These are phyloP conservation scores for Rhorus exstirpatorius DNA, from an alignment of 2,888 invertebrate species.

Conservation along the genomic window DNA sequence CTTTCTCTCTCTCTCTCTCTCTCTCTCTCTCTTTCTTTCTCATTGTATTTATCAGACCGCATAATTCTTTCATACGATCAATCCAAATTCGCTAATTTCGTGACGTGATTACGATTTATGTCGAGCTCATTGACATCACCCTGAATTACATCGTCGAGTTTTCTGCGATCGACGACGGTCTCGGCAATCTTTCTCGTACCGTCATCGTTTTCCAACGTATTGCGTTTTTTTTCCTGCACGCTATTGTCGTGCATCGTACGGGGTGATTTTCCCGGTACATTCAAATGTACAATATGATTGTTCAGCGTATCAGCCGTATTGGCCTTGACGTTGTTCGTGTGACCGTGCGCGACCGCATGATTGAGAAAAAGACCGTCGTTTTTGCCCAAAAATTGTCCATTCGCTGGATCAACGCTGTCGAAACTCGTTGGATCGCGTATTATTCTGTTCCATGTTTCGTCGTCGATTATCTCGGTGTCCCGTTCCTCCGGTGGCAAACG, in stretches of 20 bases:
- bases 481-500: conserved; percentile 82
- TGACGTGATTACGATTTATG: conserved; percentile 77
- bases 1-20: conserved; percentile 62
- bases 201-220: conserved; percentile 23
- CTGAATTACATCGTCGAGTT: conserved; percentile 78
- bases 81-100: conserved; percentile 77
- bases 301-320: conserved; percentile 74
- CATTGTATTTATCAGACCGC: neutral
- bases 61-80: too few relatives aligned
- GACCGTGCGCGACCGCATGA: conserved; percentile 81
- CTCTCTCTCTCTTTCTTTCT: conserved; percentile 68
- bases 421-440: conserved; percentile 69
- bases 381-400: conserved; percentile 78
- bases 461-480: conserved; percentile 81
- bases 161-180: conserved; percentile 70
- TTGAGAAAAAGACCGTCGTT: conserved; percentile 80
- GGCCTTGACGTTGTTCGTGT: conserved; percentile 76
- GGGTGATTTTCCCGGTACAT: conserved; percentile 76
- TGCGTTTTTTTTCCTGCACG: too few relatives aligned
- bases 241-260: conserved; percentile 71
- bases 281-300: conserved; percentile 79
- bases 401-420: conserved; percentile 74
- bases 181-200: conserved; percentile 43
- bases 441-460: conserved; percentile 78
- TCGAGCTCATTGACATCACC: conserved; percentile 81